These are phyloP conservation scores for Plagodis pulveraria DNA, from an alignment of 2,888 invertebrate species.

Conservation along the genomic window DNA sequence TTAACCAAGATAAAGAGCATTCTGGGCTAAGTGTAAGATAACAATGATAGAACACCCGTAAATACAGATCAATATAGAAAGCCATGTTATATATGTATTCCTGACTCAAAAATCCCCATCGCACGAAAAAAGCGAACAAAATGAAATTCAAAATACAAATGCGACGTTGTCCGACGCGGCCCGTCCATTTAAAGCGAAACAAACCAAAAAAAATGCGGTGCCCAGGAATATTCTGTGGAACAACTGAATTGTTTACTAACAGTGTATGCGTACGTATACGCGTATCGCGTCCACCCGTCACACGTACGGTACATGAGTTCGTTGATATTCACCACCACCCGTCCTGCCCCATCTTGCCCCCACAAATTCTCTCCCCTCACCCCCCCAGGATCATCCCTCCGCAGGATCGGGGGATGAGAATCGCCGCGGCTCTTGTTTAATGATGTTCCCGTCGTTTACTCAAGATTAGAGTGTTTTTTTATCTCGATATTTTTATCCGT, in stretches of 20 bases:
- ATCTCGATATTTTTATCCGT: slow-evolving; percentile 40
- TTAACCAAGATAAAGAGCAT: too few species aligned
- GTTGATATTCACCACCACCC: slow-evolving; percentile 74
- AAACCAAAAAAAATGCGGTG: slow-evolving; percentile 20
- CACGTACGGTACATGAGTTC: slow-evolving; percentile 78
- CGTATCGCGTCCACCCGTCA: slow-evolving; percentile 66
- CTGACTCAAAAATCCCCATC: not conserved
- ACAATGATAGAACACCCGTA: too few species aligned
- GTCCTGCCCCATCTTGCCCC: slow-evolving; percentile 33
- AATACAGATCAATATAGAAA: too few species aligned
- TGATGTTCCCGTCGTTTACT: slow-evolving; percentile 76
- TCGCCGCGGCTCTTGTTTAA: slow-evolving; percentile 68
- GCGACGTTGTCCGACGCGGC: slow-evolving; percentile 20
- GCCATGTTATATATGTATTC: too few species aligned
- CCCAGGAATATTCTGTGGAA: slow-evolving; percentile 40
- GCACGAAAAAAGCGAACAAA: slow-evolving; percentile 2
- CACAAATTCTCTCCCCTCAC: slow-evolving; percentile 38
- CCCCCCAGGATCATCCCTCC: slow-evolving; percentile 61
- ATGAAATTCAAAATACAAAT: slow-evolving; percentile 29
- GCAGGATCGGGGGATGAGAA: slow-evolving; percentile 62
- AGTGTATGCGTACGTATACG: slow-evolving; percentile 67
- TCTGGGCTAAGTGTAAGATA: too few species aligned
- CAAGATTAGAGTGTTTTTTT: slow-evolving; percentile 67
- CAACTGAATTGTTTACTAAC: slow-evolving; percentile 81
- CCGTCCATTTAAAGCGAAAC: slow-evolving; percentile 29